Evolutionary conservation across 2,113 vertebrate species (phyloP), one percentile per base, ranked within the genome.

Genomic region (Nerophis ophidion): DNA sequence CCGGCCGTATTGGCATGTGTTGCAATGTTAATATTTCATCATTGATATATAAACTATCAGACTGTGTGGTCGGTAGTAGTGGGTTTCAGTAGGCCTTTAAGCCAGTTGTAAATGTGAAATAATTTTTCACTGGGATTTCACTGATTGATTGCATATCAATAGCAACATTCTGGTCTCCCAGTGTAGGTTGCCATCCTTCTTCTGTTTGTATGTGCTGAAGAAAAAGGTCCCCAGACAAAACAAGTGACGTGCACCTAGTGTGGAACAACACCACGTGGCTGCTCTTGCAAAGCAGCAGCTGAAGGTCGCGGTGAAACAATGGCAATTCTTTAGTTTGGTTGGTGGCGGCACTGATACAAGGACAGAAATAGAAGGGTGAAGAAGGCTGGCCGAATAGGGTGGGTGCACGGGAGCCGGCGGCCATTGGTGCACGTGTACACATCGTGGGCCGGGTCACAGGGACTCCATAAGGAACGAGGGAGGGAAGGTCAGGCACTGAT

Each of bases 301-400:
- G 84, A 95, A 93, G 91, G 90, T 93, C 91, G 90, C 81, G 70
- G 49, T 47, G 19, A 75, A 91, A 91, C 88, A 92, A 92, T 91
- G 84, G 84, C 86, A 89, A 81, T 90, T 91, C 90, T 91, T 89
- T 55, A 77, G 73, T 62, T 65, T 70, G 51, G 15, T 17, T 19
- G 10, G 54, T 19, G 65, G 61, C 57, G 49, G 51, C 14, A 40
- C 61, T 47, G 62, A 73, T 60, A 70, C 56, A 60, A 66, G 60
- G 65, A 74, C 66, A 70, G 82, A 87, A 80, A 85, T 81, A 82
- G 87, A 81, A 60, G 40, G 57, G 76, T 79, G 80, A 88, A 73
- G 77, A 74, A 70, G 65, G 80, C 73, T 71, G 60, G 45, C 70
- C 48, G 16, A 66, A 77, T 58, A 58, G 70, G 70, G 76, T 84